phyloP scores from a whole-genome alignment of 2,888 invertebrate genomes.

The Eristalis pertinax region DNA sequence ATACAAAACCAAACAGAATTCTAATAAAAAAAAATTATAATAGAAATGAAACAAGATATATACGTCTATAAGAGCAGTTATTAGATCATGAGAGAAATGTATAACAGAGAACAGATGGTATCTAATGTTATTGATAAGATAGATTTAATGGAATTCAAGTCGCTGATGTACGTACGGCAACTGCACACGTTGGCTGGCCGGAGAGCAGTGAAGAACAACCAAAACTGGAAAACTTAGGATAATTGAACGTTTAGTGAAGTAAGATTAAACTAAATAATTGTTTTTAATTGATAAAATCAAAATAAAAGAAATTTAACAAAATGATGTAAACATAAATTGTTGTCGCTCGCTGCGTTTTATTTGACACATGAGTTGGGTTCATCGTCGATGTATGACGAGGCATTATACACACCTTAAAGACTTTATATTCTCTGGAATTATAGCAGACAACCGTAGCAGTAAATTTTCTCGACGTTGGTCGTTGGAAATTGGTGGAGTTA shows the following conservation, averaged over 20 bases:
- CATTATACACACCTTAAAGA: too few relatives aligned
- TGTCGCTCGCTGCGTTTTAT: neutral
- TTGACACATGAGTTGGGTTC: too few relatives aligned
- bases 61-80: neutral
- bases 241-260: conserved; percentile 64
- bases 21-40: conserved; percentile 26
- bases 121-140: conserved; percentile 64
- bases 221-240: conserved; percentile 44
- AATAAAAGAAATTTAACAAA: conserved; percentile 58
- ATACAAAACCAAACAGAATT: conserved; percentile 15
- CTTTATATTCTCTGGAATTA: too few relatives aligned
- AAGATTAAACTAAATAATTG: conserved; percentile 71
- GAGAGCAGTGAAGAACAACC: conserved; percentile 31
- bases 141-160: conserved; percentile 36
- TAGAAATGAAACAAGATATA: conserved; percentile 40
- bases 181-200: conserved; percentile 27
- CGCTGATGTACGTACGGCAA: conserved; percentile 19
- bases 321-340: conserved; percentile 42
- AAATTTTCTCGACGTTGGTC: too few relatives aligned
- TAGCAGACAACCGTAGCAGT: too few relatives aligned
- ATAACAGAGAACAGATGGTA: conserved; percentile 38
- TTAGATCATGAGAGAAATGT: conserved; percentile 3
- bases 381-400: neutral
- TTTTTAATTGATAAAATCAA: conserved; percentile 70
- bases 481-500: too few relatives aligned